These are phyloP conservation scores for Hypsibius dujardini DNA, from an alignment of 1,140 invertebrate species.

Conservation along the genomic window DNA sequence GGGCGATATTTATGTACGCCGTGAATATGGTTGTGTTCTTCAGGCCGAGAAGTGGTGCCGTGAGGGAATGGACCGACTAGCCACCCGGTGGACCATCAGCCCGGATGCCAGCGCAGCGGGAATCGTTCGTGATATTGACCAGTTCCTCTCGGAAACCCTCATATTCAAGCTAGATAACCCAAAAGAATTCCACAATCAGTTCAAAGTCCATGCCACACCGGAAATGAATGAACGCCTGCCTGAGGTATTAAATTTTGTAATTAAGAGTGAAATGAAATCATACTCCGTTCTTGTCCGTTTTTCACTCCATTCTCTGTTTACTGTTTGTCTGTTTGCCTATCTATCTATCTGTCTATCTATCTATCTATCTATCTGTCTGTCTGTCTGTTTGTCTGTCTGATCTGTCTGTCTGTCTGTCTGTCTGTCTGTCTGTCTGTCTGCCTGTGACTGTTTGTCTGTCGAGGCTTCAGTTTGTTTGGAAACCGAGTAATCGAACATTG, in stretches of 20 bases:
- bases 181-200: conserved; percentile 13
- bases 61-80: conserved; percentile 11
- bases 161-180: conserved; percentile 10
- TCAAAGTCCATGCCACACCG: conserved; percentile 3
- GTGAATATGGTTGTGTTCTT: not conserved
- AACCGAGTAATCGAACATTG: too few relatives aligned
- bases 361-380: too few relatives aligned
- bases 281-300: too few relatives aligned
- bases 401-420: too few relatives aligned
- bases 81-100: not conserved
- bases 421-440: not conserved
- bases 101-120: not conserved
- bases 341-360: too few relatives aligned
- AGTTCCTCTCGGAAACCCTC: not conserved
- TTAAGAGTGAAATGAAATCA: not conserved
- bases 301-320: too few relatives aligned
- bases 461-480: too few relatives aligned
- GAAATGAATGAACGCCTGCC: conserved; percentile 14
- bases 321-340: too few relatives aligned
- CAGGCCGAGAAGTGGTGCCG: conserved; percentile 15
- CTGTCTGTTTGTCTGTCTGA: too few relatives aligned
- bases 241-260: not conserved
- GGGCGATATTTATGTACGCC: not conserved
- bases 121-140: not conserved
- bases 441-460: not conserved